Conservation (phyloP, 35 echinoderm and acorn worm species). For the Apostichopus parvimensis region DNA sequence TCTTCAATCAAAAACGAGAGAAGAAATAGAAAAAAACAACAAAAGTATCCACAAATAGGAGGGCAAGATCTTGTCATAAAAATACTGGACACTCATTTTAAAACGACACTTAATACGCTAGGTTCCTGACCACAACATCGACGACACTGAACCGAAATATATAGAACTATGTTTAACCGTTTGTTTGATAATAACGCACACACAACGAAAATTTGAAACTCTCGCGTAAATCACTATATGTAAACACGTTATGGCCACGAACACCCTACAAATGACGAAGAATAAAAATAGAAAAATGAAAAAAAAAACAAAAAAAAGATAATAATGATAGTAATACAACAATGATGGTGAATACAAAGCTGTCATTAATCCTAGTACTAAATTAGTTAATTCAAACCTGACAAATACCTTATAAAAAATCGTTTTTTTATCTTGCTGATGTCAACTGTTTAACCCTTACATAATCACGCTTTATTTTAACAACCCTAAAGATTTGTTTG, state of each 20-base stretch:
- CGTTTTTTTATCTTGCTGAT: too few species aligned
- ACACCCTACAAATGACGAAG: not conserved
- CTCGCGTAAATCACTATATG: not conserved
- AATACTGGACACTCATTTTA: conserved; percentile 4
- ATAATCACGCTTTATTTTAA: too few species aligned
- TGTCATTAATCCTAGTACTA: not conserved
- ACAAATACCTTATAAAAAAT: too few species aligned
- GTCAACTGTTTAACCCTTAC: too few species aligned
- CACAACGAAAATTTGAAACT: not conserved
- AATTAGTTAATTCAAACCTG: not conserved
- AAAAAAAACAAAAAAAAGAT: not conserved
- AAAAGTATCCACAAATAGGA: not conserved
- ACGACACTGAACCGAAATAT: not conserved
- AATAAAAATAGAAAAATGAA: not conserved
- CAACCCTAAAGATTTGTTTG: too few species aligned
- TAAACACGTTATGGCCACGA: not conserved
- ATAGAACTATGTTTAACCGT: not conserved
- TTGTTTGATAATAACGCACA: not conserved
- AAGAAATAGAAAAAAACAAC: not conserved
- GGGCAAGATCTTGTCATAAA: conserved; percentile 27
- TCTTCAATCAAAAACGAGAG: not conserved
- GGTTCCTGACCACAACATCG: not conserved
- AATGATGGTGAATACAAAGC: not conserved
- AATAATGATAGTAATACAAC: not conserved
- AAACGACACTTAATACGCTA: not conserved